Evolutionary conservation across 2,888 invertebrate genomes (phyloP).

Genomic region (Phalangium opilio): DNA sequence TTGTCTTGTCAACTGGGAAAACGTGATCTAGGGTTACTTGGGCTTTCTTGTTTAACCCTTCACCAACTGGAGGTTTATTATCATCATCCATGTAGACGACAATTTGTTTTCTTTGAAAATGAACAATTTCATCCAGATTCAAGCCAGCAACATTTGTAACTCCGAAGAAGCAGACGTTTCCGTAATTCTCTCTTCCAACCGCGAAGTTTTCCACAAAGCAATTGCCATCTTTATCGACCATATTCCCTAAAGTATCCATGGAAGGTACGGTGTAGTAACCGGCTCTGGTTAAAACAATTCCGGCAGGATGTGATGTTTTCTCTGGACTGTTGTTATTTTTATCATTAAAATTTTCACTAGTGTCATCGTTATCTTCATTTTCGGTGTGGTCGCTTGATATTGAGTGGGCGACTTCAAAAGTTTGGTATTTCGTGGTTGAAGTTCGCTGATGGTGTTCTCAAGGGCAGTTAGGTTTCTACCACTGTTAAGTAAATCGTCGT

Average conservation of each 20-base stretch:
- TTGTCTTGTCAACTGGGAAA: slow-evolving; percentile 80
- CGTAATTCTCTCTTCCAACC: slow-evolving; percentile 74
- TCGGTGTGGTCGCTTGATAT: too few species aligned
- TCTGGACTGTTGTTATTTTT: too few species aligned
- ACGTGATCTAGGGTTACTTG: slow-evolving; percentile 78
- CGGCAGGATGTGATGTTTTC: slow-evolving; percentile 46
- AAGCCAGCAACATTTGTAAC: slow-evolving; percentile 67
- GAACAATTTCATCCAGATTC: slow-evolving; percentile 72
- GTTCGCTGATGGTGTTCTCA: too few species aligned
- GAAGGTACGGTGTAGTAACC: slow-evolving; percentile 87
- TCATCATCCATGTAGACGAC: slow-evolving; percentile 76
- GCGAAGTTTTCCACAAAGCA: slow-evolving; percentile 76
- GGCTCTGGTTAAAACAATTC: slow-evolving; percentile 54
- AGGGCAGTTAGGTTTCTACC: too few species aligned
- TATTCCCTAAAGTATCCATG: slow-evolving; percentile 58
- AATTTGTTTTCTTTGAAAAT: slow-evolving; percentile 85
- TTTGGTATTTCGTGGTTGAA: too few species aligned
- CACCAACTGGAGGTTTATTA: slow-evolving; percentile 71
- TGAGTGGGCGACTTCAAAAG: too few species aligned
- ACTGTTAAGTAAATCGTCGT: too few species aligned
- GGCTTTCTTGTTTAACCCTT: slow-evolving; percentile 74
- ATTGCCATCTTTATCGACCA: slow-evolving; percentile 50
- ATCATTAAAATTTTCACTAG: too few species aligned
- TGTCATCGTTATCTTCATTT: too few species aligned
- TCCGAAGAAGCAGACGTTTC: slow-evolving; percentile 72